Evolutionary conservation across 2,797 vertebrate genomes (phyloP).

Genomic region (Chaunax sp.): DNA sequence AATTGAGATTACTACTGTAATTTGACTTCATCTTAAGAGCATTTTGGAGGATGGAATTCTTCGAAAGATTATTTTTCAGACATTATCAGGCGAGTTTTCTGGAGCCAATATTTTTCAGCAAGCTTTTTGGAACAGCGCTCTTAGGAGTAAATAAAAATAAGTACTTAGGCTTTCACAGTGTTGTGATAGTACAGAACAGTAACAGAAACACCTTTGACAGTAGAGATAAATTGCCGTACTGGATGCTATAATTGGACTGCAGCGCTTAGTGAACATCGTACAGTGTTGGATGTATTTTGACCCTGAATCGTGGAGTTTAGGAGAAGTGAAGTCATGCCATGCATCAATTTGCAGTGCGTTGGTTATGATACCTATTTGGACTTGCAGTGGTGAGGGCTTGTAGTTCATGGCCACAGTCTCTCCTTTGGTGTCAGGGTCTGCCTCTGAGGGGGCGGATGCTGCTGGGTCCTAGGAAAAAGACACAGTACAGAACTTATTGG

Average conservation of each 20-base stretch:
- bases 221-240: slow-evolving; percentile 5
- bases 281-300: background rate
- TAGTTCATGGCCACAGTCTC: slow-evolving; percentile 96
- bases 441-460: slow-evolving; percentile 89
- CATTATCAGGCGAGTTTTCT: background rate
- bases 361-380: slow-evolving; percentile 90
- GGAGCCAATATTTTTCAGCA: slow-evolving; percentile 2
- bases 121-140: slow-evolving; percentile 8
- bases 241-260: slow-evolving; percentile 5
- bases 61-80: background rate
- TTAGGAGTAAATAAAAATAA: slow-evolving; percentile 15
- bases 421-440: slow-evolving; percentile 88
- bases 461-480: slow-evolving; percentile 87
- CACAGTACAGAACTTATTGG: slow-evolving; percentile 16
- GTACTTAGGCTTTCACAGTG: slow-evolving; percentile 14
- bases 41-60: background rate
- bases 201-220: slow-evolving; percentile 16
- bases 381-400: slow-evolving; percentile 96
- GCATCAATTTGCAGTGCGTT: slow-evolving; percentile 4
- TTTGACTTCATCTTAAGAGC: background rate
- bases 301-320: background rate
- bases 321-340: background rate
- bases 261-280: background rate
- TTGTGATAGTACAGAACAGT: background rate
- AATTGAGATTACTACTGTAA: no score